A percentile compares a stretch with the other conserved stretches of the same genome.
phyloP scores from a whole-genome alignment of 2,888 invertebrate species.

The Watsonalla cultraria region DNA sequence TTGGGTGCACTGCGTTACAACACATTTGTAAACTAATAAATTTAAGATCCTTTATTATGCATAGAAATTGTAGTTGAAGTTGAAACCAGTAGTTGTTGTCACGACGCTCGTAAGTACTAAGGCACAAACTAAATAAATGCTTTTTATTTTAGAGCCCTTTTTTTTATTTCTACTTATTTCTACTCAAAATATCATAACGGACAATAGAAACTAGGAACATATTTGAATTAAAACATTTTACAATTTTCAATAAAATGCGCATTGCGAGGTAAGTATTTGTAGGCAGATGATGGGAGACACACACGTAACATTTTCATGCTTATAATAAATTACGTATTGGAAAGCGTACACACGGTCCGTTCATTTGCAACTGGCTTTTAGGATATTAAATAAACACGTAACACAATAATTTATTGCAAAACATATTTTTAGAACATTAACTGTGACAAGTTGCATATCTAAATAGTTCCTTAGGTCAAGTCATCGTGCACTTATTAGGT shows the following conservation, averaged over 20 bases:
- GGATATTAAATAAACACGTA: neutral
- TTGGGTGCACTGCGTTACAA: too few relatives aligned
- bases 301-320: slow-evolving; percentile 20
- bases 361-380: slow-evolving; percentile 1
- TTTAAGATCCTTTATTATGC: too few relatives aligned
- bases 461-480: neutral
- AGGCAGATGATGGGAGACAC: slow-evolving; percentile 1
- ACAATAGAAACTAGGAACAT: too few relatives aligned
- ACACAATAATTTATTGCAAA: neutral
- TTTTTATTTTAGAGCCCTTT: too few relatives aligned
- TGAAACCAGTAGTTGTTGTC: too few relatives aligned
- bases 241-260: neutral
- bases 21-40: too few relatives aligned
- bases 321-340: slow-evolving; percentile 18
- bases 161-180: too few relatives aligned
- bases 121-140: too few relatives aligned
- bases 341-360: slow-evolving; percentile 13
- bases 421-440: neutral
- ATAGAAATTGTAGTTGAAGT: too few relatives aligned
- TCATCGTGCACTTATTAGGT: neutral
- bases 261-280: neutral
- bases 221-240: too few relatives aligned
- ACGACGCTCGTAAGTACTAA: too few relatives aligned
- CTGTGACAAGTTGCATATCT: neutral
- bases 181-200: too few relatives aligned